Evolutionary conservation across 2,888 invertebrate species (phyloP).

Genomic region (Aspidiotus rigidus): DNA sequence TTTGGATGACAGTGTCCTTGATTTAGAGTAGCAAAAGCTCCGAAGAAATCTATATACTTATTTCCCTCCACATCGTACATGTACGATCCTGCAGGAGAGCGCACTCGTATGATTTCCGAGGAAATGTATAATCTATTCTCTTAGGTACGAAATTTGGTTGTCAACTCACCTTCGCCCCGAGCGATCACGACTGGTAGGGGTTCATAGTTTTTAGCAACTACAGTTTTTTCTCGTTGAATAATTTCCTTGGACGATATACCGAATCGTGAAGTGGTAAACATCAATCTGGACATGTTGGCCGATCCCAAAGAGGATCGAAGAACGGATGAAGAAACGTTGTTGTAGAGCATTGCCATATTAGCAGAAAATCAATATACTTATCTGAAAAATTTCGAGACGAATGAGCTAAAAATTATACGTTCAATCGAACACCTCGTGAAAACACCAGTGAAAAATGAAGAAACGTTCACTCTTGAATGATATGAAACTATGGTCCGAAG

Average conservation of each 20-base stretch:
- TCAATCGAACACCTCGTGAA: no score
- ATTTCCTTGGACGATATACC: constrained; percentile 41
- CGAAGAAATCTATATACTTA: constrained; percentile 82
- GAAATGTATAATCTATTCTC: no score
- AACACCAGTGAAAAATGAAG: no score
- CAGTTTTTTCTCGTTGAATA: constrained; percentile 71
- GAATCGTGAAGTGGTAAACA: neutral
- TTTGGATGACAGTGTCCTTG: constrained; percentile 90
- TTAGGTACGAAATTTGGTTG: no score
- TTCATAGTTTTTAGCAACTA: constrained; percentile 92
- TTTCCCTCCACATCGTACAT: constrained; percentile 93
- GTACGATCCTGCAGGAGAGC: constrained; percentile 55
- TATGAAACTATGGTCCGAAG: no score
- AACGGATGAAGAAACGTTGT: constrained; percentile 3
- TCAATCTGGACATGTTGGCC: constrained; percentile 29
- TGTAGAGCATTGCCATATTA: constrained; percentile 21
- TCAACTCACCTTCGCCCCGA: constrained; percentile 63
- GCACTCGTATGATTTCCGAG: no score
- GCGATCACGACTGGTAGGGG: constrained; percentile 87
- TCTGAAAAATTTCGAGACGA: no score
- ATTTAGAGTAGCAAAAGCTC: constrained; percentile 91
- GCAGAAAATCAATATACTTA: constrained; percentile 25
- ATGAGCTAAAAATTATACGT: no score
- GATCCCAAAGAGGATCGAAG: constrained; percentile 26
- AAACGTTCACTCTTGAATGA: no score